Evolutionary conservation across 2,888 invertebrate species (phyloP), one percentile per base, ranked within the genome.

Genomic region (Lagria hirta): DNA sequence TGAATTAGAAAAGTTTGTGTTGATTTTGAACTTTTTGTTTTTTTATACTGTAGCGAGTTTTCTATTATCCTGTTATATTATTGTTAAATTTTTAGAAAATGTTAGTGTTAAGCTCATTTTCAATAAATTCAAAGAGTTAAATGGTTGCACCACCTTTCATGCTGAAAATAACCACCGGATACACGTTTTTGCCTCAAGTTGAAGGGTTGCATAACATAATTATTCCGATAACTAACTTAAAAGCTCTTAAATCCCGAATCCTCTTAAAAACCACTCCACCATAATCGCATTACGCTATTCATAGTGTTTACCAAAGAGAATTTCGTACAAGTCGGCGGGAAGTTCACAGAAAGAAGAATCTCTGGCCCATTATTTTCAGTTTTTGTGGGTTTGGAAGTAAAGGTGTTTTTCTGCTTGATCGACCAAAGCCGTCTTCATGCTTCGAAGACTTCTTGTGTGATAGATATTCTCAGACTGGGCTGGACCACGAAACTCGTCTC

Each of bases 341-440:
- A 30, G 23, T 29, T 18, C 4, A 24, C 7, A 4, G 24, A 4
- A 24, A 18, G 7, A 15, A 22, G 15, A 12, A 15, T 20, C 21
- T 18, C 15, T 12, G 20, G 27, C 28, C 14, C 21, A 18, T 32
- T 33, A 34, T 29, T 40, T 27, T 40, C 11, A 18, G 23, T 17
- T 40, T 33, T 40, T 35, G 21, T 20, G 21, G 26, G 16, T 10
- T 22, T 18, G 11, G 14, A 15, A 20, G 34, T 16, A 38, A 35
- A 45, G 40, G 40, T 45, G 45, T 45, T 45, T 45, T 45, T 40
- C 40, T 35, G 35, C 34, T 32, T 33, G 38, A 30, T 3, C 28
- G 33, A 36, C 21, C 43, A 29, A 30, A 36, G 35, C 23, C 36
- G 18, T n/a, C n/a, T 24, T 37, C 37, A 43, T 26, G 43, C 11